These are phyloP conservation scores for Manis javanica DNA, from an alignment of 2,797 vertebrate species.

Conservation along the genomic window DNA sequence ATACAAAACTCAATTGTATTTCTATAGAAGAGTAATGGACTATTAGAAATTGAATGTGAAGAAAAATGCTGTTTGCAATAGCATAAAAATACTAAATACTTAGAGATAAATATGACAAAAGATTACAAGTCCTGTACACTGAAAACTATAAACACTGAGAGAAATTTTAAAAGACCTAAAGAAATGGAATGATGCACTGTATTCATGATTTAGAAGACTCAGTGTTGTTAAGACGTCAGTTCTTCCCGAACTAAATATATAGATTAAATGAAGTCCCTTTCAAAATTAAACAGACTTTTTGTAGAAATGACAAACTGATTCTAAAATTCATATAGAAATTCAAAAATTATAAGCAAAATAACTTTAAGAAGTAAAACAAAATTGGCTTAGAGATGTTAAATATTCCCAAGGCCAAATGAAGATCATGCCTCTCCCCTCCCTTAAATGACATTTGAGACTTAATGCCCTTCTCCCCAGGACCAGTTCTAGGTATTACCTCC, in stretches of 20 bases:
- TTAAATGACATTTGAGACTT: not conserved
- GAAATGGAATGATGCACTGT: not conserved
- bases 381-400: not conserved
- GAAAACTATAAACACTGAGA: not conserved
- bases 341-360: not conserved
- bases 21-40: not conserved
- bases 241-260: not conserved
- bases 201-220: not conserved
- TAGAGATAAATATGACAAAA: not conserved
- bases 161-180: slow-evolving; percentile 27
- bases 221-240: not conserved
- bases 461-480: not conserved
- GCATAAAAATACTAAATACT: not conserved
- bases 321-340: slow-evolving; percentile 27
- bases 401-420: slow-evolving; percentile 30
- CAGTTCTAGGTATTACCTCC: not conserved
- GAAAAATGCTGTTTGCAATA: not conserved
- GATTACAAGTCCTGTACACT: not conserved
- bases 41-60: not conserved
- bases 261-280: not conserved
- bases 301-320: not conserved
- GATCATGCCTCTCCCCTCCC: not conserved
- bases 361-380: not conserved
- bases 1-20: not conserved
- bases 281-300: not conserved